Base-by-base conservation (phyloP, 37 sponge, comb jelly and placozoan genomes). In the Hormiphora californensis region DNA sequence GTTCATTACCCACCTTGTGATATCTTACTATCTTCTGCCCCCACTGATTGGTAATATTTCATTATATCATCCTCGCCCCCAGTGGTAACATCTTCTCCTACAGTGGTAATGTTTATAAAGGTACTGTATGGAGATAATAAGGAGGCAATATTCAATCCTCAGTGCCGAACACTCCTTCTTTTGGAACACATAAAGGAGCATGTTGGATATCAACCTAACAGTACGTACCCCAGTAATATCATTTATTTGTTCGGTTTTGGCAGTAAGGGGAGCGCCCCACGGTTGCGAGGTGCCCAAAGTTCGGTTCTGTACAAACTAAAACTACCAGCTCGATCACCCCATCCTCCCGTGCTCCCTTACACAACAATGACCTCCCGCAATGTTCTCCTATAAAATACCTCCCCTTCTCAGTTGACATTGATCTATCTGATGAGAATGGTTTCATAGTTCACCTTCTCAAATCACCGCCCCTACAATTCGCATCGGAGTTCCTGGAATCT, bases 71-170 rank as follows among this genome's bases (percentile, higher is more conserved):
- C n/a, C n/a, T n/a, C n/a, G n/a, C n/a, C n/a, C n/a, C n/a, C n/a
- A n/a, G n/a, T n/a, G n/a, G n/a, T n/a, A n/a, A n/a, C n/a, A n/a
- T n/a, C n/a, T n/a, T n/a, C n/a, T n/a, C n/a, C n/a, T n/a, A n/a
- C n/a, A n/a, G n/a, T n/a, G n/a, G n/a, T n/a, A n/a, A 73, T 73
- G 81, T 73, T 73, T 46, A 73, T 73, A 5, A 73, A 73, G 35
- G 81, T 73, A 22, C 46, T 73, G 1, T 73, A 73, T 36, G 81
- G 81, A 73, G 81, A 46, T 73, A 73, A 19, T 57, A 57, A 65
- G 33, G 81, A 73, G 23, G 81, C 81, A 9, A 22, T 73, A 30
- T 73, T 73, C 81, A 73, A 73, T 28, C 81, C 81, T 12, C 40
- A 73, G 27, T 73, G 81, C 46, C 40, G 81, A 73, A 73, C 81